Conservation (phyloP, 1,140 invertebrate genomes). For the Drosophila setifemur region DNA sequence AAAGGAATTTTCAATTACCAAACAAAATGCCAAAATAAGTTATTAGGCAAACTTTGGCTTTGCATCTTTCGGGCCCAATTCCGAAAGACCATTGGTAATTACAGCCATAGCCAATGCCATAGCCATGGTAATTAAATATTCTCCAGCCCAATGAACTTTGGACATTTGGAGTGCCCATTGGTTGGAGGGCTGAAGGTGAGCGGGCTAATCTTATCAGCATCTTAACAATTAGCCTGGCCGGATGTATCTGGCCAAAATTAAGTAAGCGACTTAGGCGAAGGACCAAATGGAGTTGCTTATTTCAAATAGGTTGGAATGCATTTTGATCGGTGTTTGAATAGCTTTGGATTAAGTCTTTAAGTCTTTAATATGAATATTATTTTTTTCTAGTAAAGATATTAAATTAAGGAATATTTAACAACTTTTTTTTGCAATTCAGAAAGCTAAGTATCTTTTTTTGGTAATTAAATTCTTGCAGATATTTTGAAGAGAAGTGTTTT, state of each 20-base stretch:
- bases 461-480: too few species aligned
- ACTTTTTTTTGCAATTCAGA: too few species aligned
- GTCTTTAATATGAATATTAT: too few species aligned
- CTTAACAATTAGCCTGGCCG: conserved; percentile 3
- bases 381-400: too few species aligned
- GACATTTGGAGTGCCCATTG: conserved; percentile 12
- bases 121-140: conserved; percentile 55
- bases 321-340: too few species aligned
- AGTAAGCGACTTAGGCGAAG: not conserved
- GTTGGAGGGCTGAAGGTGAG: conserved; percentile 2
- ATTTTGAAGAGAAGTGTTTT: too few species aligned
- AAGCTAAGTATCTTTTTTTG: too few species aligned
- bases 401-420: too few species aligned
- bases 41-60: conserved; percentile 59
- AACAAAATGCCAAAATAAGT: conserved; percentile 69
- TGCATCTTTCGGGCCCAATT: conserved; percentile 11
- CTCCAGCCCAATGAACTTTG: conserved; percentile 31
- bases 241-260: not conserved
- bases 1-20: conserved; percentile 71
- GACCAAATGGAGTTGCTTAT: not conserved
- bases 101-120: conserved; percentile 11
- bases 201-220: conserved; percentile 37
- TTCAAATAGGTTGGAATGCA: not conserved
- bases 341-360: too few species aligned
- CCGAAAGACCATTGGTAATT: conserved; percentile 37